Conservation (phyloP, 2,888 invertebrate genomes). For the Cenopis cana region DNA sequence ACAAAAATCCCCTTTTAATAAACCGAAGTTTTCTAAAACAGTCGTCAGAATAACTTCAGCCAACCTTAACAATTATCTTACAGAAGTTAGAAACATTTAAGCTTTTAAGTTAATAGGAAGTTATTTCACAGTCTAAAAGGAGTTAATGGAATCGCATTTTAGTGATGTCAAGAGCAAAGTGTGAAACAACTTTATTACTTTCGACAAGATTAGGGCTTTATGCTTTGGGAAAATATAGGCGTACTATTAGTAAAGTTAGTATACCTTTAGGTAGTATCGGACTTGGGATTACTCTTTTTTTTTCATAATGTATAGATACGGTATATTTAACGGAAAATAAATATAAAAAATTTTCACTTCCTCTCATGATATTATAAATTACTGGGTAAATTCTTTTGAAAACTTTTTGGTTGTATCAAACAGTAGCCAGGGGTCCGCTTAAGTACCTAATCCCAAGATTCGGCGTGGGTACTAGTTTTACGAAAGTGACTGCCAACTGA, state of each 20-base stretch:
- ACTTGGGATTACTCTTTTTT: too few relatives aligned
- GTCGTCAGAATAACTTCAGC: conserved; percentile 13
- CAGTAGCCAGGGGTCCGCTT: too few relatives aligned
- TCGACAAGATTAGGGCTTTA: conserved; percentile 5
- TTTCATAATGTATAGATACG: too few relatives aligned
- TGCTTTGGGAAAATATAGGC: not conserved
- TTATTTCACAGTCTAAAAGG: conserved; percentile 24
- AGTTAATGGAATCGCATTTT: conserved; percentile 22
- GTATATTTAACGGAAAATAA: too few relatives aligned
- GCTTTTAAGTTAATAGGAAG: conserved; percentile 32
- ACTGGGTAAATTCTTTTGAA: too few relatives aligned
- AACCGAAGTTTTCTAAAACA: not conserved
- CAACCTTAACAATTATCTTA: conserved; percentile 26
- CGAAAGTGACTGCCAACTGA: not conserved
- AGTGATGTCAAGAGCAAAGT: conserved; percentile 17
- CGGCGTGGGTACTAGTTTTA: too few relatives aligned
- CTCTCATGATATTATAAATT: too few relatives aligned
- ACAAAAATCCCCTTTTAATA: not conserved
- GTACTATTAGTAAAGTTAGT: too few relatives aligned
- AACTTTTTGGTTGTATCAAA: too few relatives aligned
- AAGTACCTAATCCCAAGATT: too few relatives aligned
- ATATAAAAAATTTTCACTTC: too few relatives aligned
- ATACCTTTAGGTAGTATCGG: not conserved
- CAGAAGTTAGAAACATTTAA: conserved; percentile 24
- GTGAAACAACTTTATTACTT: conserved; percentile 12